Evolutionary conservation across 2,113 vertebrate genomes (phyloP).

Genomic region (Ivindomyrus marchei): DNA sequence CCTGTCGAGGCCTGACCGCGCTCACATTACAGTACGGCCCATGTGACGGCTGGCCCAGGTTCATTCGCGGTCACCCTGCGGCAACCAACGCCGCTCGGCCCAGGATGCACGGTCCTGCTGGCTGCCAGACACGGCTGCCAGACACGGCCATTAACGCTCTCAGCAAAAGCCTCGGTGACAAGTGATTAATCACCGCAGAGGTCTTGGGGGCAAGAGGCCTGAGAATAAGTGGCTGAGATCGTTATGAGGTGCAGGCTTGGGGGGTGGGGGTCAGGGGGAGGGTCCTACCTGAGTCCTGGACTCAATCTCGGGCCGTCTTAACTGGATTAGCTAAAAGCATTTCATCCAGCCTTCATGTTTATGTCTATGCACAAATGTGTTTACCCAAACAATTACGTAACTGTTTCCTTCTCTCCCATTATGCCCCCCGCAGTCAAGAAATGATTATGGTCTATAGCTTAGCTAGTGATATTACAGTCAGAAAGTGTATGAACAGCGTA

Average conservation of each 20-base stretch:
- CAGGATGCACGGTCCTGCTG: background rate
- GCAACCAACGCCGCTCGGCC: background rate
- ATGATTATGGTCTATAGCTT: background rate
- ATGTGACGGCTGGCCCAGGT: background rate
- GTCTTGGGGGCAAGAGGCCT: constrained; percentile 23
- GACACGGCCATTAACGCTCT: constrained; percentile 18
- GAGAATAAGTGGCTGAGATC: constrained; percentile 24
- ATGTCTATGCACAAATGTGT: background rate
- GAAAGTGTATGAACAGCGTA: background rate
- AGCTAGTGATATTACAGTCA: background rate
- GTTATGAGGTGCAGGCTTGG: background rate
- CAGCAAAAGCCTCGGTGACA: constrained; percentile 32
- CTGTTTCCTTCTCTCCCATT: background rate
- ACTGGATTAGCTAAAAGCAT: background rate
- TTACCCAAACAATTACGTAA: background rate
- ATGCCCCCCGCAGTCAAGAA: background rate
- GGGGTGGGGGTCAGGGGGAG: background rate
- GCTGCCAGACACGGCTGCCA: background rate
- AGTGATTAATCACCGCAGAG: constrained; percentile 41
- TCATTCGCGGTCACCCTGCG: background rate
- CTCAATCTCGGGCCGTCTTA: background rate
- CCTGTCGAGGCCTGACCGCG: background rate
- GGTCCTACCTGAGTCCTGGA: constrained; percentile 1
- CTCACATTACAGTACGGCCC: background rate
- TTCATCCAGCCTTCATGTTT: background rate